Percentiles rank a stretch among this genome's conserved stretches.
Conservation (phyloP, 35 echinoderm and acorn worm species). For the Nesometra sesokonis region DNA sequence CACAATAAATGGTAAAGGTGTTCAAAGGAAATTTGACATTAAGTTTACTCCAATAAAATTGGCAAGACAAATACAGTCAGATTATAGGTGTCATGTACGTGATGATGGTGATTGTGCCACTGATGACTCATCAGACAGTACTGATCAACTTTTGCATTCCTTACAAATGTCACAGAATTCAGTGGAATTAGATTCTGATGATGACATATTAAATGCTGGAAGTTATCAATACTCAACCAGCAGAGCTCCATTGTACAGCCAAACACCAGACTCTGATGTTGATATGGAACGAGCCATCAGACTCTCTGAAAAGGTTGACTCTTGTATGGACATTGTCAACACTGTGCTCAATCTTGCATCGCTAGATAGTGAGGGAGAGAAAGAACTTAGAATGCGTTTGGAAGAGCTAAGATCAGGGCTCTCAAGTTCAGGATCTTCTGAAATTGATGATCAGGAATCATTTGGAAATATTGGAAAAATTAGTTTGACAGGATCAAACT, state of each 20-base stretch:
- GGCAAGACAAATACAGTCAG: not conserved
- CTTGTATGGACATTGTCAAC: conserved; percentile 29
- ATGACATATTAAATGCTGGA: not conserved
- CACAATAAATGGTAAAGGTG: too few relatives aligned
- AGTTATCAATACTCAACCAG: not conserved
- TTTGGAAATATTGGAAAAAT: not conserved
- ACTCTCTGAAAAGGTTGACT: conserved; percentile 27
- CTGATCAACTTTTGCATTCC: not conserved
- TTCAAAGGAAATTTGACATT: not conserved
- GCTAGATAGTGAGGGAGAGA: conserved; percentile 19
- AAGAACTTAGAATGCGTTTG: conserved; percentile 14
- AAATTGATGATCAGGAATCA: not conserved
- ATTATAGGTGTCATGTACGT: not conserved
- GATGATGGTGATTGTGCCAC: not conserved
- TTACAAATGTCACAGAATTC: not conserved
- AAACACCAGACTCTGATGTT: not conserved
- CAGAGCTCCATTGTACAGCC: not conserved
- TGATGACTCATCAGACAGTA: not conserved
- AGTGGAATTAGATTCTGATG: not conserved
- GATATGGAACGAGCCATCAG: conserved; percentile 19
- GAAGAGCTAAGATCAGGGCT: not conserved
- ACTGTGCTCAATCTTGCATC: conserved; percentile 19
- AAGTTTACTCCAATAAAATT: not conserved
- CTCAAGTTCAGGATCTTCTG: not conserved
- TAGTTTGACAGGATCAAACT: not conserved